Conservation (phyloP, 2,797 vertebrate species). For the Chromobotia macracanthus region DNA sequence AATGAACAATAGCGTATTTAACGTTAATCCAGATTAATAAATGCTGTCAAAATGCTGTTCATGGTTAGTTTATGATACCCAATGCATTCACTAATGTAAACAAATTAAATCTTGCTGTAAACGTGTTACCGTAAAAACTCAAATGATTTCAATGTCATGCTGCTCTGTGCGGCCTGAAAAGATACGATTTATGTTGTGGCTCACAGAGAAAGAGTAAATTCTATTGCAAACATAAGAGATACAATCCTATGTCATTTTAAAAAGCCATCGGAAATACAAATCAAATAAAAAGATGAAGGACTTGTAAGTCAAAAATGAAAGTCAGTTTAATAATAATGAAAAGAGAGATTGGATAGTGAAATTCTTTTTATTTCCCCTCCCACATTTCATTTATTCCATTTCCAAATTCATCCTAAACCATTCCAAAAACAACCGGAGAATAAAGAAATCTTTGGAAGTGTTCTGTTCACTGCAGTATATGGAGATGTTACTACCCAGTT, state of each 20-base stretch:
- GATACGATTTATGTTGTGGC: slow-evolving; percentile 61
- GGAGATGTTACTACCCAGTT: slow-evolving; percentile 88
- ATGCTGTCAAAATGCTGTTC: not conserved
- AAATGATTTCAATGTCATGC: slow-evolving; percentile 67
- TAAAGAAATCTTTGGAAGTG: slow-evolving; percentile 82
- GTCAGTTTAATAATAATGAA: slow-evolving; percentile 64
- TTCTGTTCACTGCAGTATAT: slow-evolving; percentile 86
- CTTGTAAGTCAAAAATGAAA: slow-evolving; percentile 70
- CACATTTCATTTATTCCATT: slow-evolving; percentile 66
- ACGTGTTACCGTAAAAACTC: slow-evolving; percentile 50
- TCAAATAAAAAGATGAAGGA: slow-evolving; percentile 68
- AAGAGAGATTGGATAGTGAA: slow-evolving; percentile 58
- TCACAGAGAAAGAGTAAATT: slow-evolving; percentile 68
- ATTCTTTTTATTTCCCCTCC: slow-evolving; percentile 58
- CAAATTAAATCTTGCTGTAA: not conserved
- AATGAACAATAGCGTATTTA: too few relatives aligned
- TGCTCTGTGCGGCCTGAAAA: slow-evolving; percentile 60
- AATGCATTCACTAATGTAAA: not conserved
- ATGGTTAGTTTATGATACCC: not conserved
- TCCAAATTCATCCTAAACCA: slow-evolving; percentile 69
- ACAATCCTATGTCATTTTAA: slow-evolving; percentile 82
- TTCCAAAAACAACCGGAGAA: slow-evolving; percentile 68
- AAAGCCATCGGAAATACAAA: slow-evolving; percentile 67
- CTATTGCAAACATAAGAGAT: slow-evolving; percentile 81
- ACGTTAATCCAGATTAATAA: too few relatives aligned